These are phyloP conservation scores for Rhagophthalmus giganteus DNA, from an alignment of 2,888 invertebrate species.

Conservation along the genomic window DNA sequence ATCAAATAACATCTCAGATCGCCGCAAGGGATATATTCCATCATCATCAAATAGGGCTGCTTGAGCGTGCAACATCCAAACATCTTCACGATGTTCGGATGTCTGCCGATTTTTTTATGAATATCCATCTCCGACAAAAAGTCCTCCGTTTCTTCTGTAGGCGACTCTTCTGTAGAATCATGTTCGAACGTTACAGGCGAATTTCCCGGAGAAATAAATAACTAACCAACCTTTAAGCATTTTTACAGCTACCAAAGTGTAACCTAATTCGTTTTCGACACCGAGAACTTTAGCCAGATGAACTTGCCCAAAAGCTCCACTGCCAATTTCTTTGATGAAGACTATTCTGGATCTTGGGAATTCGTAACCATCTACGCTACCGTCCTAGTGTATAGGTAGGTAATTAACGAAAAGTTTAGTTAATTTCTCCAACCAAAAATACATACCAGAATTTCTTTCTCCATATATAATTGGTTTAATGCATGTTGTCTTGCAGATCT, in stretches of 20 bases:
- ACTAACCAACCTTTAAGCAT: constrained; percentile 75
- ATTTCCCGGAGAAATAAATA: too few relatives aligned
- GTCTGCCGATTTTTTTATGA: constrained; percentile 75
- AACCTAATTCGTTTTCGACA: constrained; percentile 56
- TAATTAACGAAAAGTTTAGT: too few relatives aligned
- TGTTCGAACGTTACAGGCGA: too few relatives aligned
- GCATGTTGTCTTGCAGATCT: constrained; percentile 18
- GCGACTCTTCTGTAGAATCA: constrained; percentile 54
- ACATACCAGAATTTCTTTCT: constrained; percentile 32
- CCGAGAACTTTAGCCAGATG: constrained; percentile 66
- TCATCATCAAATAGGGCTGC: constrained; percentile 71
- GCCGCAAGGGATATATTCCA: constrained; percentile 80
- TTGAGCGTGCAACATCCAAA: constrained; percentile 74
- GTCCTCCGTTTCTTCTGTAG: constrained; percentile 66
- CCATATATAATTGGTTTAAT: constrained; percentile 25
- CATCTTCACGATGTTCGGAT: constrained; percentile 74
- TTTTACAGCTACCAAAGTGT: constrained; percentile 71
- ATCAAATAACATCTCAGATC: constrained; percentile 69
- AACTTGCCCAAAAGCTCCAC: constrained; percentile 77
- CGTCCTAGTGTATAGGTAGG: too few relatives aligned
- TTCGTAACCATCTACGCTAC: constrained; percentile 42
- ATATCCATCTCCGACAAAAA: constrained; percentile 77
- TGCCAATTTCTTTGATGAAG: constrained; percentile 64
- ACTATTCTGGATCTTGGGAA: constrained; percentile 53
- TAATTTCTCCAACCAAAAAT: too few relatives aligned